Evolutionary conservation across 2,113 vertebrate species (phyloP).

Genomic region (Phylloscopus trochilus): DNA sequence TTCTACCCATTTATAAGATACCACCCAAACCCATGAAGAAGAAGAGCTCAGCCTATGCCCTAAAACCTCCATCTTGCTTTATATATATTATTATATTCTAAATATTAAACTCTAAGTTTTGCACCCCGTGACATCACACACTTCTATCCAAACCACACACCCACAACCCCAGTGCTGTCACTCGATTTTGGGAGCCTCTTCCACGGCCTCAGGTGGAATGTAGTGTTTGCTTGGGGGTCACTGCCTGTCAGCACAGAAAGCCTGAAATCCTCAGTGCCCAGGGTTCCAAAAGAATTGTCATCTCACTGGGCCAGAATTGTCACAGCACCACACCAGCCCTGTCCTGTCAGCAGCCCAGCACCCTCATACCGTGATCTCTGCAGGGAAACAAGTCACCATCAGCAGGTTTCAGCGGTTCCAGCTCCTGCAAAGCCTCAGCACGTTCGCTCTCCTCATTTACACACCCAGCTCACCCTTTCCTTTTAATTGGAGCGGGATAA

Average conservation of each 20-base stretch:
- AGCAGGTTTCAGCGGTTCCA: neutral
- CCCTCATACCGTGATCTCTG: fast-evolving
- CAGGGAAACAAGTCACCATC: fast-evolving
- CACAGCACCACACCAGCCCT: neutral
- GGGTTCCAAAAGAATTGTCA: neutral
- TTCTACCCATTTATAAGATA: neutral
- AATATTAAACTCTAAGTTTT: neutral
- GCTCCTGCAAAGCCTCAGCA: neutral
- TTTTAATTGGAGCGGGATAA: neutral
- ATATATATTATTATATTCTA: neutral
- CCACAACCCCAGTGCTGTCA: neutral
- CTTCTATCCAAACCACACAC: neutral
- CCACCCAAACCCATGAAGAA: neutral
- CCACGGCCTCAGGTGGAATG: neutral
- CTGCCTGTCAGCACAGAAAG: neutral
- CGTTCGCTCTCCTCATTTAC: fast-evolving
- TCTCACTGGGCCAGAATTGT: neutral
- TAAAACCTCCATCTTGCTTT: neutral
- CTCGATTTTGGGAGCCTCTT: neutral
- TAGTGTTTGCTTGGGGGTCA: neutral
- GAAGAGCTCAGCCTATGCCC: neutral
- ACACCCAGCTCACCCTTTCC: neutral
- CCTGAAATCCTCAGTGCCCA: neutral
- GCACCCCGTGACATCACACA: neutral
- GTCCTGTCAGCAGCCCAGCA: neutral